Base-by-base conservation (phyloP, 2,797 vertebrate species). In the Hippoglossus hippoglossus region DNA sequence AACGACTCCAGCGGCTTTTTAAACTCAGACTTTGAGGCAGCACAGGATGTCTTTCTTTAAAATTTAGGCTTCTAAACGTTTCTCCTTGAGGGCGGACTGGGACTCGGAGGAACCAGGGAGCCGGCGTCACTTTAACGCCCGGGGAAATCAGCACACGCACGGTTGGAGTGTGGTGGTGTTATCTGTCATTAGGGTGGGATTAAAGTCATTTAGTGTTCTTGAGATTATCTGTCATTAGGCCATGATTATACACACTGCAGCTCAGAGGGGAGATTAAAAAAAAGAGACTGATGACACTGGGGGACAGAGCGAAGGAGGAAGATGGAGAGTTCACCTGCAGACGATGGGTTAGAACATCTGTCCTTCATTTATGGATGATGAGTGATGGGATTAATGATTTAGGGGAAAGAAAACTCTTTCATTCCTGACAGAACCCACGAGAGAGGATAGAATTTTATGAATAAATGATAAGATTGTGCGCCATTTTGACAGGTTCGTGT, bases 161-260 rank as follows among this genome's bases (percentile, higher is more conserved):
- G 52, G 72, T 10, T 19, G 60, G 52, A 79, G 77, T 67, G 57
- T 1, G 0, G 71, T 8, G 61, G 77, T 31, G 76, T 88, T 80
- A 78, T 81, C 74, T 73, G 68, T 84, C 80, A 91, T 87, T 88
- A 88, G 22, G 39, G 53, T 7, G 2, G 74, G 79, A 85, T 86
- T 87, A 86, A 84, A 87, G 82, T 81, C 55, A 75, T 81, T 84
- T 65, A 82, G 73, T 75, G 77, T 80, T 78, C 71, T 75, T 75
- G 25, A 85, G 72, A 87, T 84, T 71, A 87, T 87, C 73, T 82
- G 64, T 82, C 79, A 84, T 87, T 79, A 84, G 73, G 69, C 71
- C 62, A 68, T 76, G 87, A 88, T 90, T 87, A 82, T 47, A 0
- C 77, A 75, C 66, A 80, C 82, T 83, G 66, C 74, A 67, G 60